A percentile compares a stretch with the other conserved stretches of the same genome.
Conservation (phyloP, 2,113 vertebrate species). For the Chascanopsetta lugubris region DNA sequence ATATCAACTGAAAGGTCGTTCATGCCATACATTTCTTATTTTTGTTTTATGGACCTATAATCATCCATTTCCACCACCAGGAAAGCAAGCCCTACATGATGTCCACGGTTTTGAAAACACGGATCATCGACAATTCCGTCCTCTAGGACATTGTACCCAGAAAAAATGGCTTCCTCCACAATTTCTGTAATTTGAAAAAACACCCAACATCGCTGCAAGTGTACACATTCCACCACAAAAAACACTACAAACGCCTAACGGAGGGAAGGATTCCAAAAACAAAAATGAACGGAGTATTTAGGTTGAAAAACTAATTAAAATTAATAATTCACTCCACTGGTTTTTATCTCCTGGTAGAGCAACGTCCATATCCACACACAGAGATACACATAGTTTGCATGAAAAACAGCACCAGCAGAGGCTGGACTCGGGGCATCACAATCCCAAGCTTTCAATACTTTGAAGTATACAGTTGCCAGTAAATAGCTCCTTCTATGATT, state of each 20-base stretch:
- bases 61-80: slow-evolving; percentile 4
- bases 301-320: slow-evolving; percentile 46
- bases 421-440: slow-evolving; percentile 52
- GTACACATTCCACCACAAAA: slow-evolving; percentile 46
- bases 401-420: slow-evolving; percentile 52
- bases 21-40: neutral
- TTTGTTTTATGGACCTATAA: slow-evolving; percentile 4
- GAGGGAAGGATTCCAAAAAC: slow-evolving; percentile 7
- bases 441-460: slow-evolving; percentile 67
- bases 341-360: slow-evolving; percentile 45
- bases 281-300: slow-evolving; percentile 40
- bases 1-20: slow-evolving; percentile 33
- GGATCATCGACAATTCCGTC: slow-evolving; percentile 21
- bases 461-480: slow-evolving; percentile 62
- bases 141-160: slow-evolving; percentile 24
- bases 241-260: slow-evolving; percentile 40
- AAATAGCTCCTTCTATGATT: slow-evolving; percentile 65
- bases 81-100: slow-evolving; percentile 18
- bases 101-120: slow-evolving; percentile 24
- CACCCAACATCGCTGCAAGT: slow-evolving; percentile 35
- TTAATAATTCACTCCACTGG: slow-evolving; percentile 52
- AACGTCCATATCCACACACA: slow-evolving; percentile 67
- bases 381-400: slow-evolving; percentile 53
- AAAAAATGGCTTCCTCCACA: slow-evolving; percentile 62
- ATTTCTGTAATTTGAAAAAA: slow-evolving; percentile 22